These are phyloP conservation scores for Parotocinclus haroldoi DNA, from an alignment of 2,797 vertebrate genomes.

Conservation along the genomic window DNA sequence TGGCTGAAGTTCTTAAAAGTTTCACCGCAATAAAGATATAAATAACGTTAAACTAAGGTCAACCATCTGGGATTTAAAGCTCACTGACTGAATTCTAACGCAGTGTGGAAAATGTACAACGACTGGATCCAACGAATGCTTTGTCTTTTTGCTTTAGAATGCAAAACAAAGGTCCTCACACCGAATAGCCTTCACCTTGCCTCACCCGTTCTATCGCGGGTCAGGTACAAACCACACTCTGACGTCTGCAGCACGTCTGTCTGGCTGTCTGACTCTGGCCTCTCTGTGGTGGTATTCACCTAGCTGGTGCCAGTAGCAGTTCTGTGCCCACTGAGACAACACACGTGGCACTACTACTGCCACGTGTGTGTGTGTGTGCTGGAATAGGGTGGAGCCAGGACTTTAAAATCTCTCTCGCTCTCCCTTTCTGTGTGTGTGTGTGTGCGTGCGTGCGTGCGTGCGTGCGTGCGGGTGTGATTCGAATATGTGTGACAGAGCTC, in stretches of 20 bases:
- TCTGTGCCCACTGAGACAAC: constrained; percentile 18
- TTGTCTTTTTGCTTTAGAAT: constrained; percentile 6
- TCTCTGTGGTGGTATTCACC: constrained; percentile 22
- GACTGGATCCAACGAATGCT: neutral
- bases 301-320: constrained; percentile 21
- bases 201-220: neutral
- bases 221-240: neutral
- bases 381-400: constrained; percentile 8
- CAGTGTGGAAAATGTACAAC: neutral
- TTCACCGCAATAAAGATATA: neutral
- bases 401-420: too few species aligned
- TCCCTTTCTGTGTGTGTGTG: too few species aligned
- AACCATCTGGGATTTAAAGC: neutral
- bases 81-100: neutral
- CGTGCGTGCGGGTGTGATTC: too few species aligned
- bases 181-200: constrained; percentile 17
- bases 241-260: neutral
- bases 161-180: neutral
- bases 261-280: constrained; percentile 17
- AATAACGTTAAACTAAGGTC: neutral
- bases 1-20: neutral
- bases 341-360: constrained; percentile 37
- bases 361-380: constrained; percentile 19
- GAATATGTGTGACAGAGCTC: too few species aligned
- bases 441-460: constrained; percentile 5